Evolutionary conservation across 2,888 invertebrate genomes (phyloP), one percentile per base, ranked within the genome.

Genomic region (Drosophila emarginata): DNA sequence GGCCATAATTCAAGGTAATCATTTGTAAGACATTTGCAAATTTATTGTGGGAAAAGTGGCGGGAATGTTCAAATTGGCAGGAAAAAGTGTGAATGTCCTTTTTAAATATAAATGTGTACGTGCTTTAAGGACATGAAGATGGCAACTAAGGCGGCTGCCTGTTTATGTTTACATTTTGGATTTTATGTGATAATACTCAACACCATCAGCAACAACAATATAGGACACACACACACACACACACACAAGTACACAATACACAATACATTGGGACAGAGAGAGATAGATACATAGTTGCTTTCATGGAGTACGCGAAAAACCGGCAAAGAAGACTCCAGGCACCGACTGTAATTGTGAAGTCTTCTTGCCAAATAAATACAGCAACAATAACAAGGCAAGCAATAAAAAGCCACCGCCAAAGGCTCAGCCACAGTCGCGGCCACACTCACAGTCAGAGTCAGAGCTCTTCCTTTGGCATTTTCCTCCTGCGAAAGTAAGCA

Each of bases 161-260:
- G 74, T 69, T 74, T 80, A 80, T 85, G 89, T 82, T 87, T 87
- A 83, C 83, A 89, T 78, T 86, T 82, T 72, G 85, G 76, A 82
- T 82, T 85, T 85, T 78, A 89, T 87, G 80, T 74, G 82, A 85
- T 89, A 82, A 87, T 87, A 76, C 80, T 74, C 76, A 76, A 74
- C 87, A 73, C 78, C 77, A 79, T 72, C 72, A 70, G 26, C 54
- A 64, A 23, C 50, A 63, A 67, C 54, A 50, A 62, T 28, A 69
- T 28, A 67, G 85, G 79, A 79, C 81, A 78, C 77, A 83, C 1
- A 85, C 77, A 82, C 76, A 85, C 77, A 82, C 76, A 83, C 81
- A 85, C 79, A 87, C 80, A 73, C 50, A 75, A 74, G 82, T 81
- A 87, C 79, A 73, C 40, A n/a, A n/a, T n/a, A n/a, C n/a, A n/a